Percentiles rank a stretch among this genome's conserved stretches.
phyloP scores from a whole-genome alignment of 2,888 invertebrate genomes.

The Drosophila engyochracea region DNA sequence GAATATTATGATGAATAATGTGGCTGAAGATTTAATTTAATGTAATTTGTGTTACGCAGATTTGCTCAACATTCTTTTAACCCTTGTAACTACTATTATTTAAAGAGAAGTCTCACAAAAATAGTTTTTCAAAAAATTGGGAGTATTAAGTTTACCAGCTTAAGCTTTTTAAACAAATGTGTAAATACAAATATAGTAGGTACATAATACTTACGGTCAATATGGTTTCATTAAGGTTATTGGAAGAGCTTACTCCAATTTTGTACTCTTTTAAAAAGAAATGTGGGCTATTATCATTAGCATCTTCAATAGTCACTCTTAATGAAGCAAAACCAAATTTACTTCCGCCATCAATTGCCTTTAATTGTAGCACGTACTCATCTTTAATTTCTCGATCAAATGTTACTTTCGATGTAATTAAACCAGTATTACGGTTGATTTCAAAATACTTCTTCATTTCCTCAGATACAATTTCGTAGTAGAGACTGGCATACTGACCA shows the following conservation, averaged over 20 bases:
- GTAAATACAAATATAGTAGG: neutral
- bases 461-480: constrained; percentile 92
- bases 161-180: neutral
- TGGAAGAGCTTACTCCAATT: constrained; percentile 89
- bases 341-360: constrained; percentile 93
- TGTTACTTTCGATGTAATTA: constrained; percentile 89
- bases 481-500: constrained; percentile 90
- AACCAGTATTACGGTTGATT: constrained; percentile 90
- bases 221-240: constrained; percentile 87
- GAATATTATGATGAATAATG: neutral
- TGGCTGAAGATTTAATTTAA: neutral
- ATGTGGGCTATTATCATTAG: constrained; percentile 93
- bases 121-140: neutral
- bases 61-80: neutral
- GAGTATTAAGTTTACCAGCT: neutral
- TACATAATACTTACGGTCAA: constrained; percentile 86
- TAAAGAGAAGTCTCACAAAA: neutral
- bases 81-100: neutral
- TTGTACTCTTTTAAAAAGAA: constrained; percentile 92
- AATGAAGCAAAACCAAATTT: constrained; percentile 91
- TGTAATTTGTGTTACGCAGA: neutral
- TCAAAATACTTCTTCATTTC: constrained; percentile 90
- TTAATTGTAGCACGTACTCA: constrained; percentile 90
- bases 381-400: constrained; percentile 91
- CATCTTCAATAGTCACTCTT: constrained; percentile 92